phyloP scores from a whole-genome alignment of 2,797 vertebrate species.

The Ibycter americanus region DNA sequence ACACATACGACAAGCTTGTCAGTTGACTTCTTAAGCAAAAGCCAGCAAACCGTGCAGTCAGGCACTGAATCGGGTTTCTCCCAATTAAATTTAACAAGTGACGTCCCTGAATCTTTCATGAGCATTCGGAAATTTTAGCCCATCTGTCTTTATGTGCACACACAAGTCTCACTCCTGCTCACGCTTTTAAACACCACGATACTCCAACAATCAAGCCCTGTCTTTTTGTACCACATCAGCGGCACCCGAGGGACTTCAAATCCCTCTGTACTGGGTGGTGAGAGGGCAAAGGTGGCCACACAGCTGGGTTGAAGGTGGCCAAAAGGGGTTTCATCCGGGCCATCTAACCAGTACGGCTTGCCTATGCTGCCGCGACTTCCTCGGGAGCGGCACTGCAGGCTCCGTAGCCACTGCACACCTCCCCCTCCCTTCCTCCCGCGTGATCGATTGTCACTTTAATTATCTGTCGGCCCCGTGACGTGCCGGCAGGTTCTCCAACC shows the following conservation, averaged over 20 bases:
- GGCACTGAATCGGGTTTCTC: conserved; percentile 64
- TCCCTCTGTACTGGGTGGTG: rapidly evolving
- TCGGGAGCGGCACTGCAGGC: background rate
- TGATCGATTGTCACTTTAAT: conserved; percentile 71
- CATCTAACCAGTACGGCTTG: background rate
- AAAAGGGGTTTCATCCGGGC: background rate
- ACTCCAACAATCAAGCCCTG: background rate
- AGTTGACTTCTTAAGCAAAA: conserved; percentile 72
- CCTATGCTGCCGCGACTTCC: background rate
- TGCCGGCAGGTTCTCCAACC: conserved; percentile 62
- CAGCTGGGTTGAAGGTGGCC: background rate
- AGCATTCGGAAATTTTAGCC: conserved; percentile 66
- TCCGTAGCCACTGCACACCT: background rate
- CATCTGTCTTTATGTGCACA: conserved; percentile 37
- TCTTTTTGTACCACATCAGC: background rate
- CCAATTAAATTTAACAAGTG: conserved; percentile 82
- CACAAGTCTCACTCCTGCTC: background rate
- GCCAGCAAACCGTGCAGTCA: conserved; percentile 60
- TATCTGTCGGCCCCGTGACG: conserved; percentile 44
- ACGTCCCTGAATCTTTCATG: conserved; percentile 78
- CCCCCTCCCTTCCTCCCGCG: background rate
- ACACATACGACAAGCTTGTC: conserved; percentile 62
- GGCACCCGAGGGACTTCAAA: background rate
- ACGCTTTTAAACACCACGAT: background rate
- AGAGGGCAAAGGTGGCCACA: background rate